These are phyloP conservation scores for Clinocottus analis DNA, from an alignment of 2,113 vertebrate genomes.

Conservation along the genomic window DNA sequence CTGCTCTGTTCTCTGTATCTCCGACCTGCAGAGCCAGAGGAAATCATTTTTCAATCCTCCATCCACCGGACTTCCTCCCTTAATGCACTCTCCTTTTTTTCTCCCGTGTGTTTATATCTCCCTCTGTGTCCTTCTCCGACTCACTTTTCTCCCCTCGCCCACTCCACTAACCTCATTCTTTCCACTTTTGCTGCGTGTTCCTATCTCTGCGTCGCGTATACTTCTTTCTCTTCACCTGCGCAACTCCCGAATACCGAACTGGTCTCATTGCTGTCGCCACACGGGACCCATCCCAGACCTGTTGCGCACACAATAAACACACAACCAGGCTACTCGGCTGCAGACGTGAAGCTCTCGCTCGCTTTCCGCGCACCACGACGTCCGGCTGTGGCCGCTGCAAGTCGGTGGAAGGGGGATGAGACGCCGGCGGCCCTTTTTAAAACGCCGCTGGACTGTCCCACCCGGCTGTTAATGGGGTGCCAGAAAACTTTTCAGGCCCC, in stretches of 20 bases:
- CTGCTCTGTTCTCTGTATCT: conserved; percentile 49
- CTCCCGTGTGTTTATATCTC: conserved; percentile 49
- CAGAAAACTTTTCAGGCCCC: conserved; percentile 46
- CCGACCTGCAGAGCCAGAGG: conserved; percentile 56
- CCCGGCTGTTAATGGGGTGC: conserved; percentile 76
- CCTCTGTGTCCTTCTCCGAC: conserved; percentile 2
- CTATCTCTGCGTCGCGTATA: conserved; percentile 2
- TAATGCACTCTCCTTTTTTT: conserved; percentile 43
- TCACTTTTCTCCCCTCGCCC: conserved; percentile 15
- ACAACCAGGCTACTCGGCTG: conserved; percentile 47
- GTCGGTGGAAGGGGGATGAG: conserved; percentile 34
- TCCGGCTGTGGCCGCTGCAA: conserved; percentile 62
- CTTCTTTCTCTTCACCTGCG: conserved; percentile 54
- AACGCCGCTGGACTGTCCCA: conserved; percentile 51
- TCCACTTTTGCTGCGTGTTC: conserved; percentile 2
- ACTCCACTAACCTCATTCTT: background rate
- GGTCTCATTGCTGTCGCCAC: conserved; percentile 56
- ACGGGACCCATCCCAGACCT: conserved; percentile 44
- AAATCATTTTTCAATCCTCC: conserved; percentile 61
- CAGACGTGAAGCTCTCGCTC: conserved; percentile 40
- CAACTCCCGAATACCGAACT: conserved; percentile 50
- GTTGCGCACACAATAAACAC: conserved; percentile 7
- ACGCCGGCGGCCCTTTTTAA: conserved; percentile 63
- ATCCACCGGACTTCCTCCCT: conserved; percentile 52
- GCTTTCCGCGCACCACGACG: conserved; percentile 21